Base-by-base conservation (phyloP, 1,140 invertebrate genomes). In the Drosophila nigrodunni region DNA sequence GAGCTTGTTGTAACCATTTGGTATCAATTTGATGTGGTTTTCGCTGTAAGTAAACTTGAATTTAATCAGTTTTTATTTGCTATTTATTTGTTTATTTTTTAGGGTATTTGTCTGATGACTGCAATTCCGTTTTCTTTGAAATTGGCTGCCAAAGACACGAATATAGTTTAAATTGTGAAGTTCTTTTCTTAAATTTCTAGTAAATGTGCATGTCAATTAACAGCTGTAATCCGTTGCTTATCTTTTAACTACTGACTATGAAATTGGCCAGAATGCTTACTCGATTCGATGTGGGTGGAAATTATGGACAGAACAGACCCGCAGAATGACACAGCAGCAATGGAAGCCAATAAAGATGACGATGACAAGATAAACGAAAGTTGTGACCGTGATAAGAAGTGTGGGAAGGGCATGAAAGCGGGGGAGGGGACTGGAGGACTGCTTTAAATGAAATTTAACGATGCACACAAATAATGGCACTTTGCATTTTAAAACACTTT, bases 391-490 rank as follows among this genome's bases (percentile, higher is more conserved):
- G 50, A 74, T 68, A 49, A 43, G 59, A 49, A 43, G 59, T 8
- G 57, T 47, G 15, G 39, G 46, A 47, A 47, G 25, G 15, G 25
- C 41, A 11, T 34, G 10, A 30, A n/a, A 5, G 34, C 34, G 18
- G 47, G 39, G 4, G 35, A 10, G 30, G 11, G 25, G 34, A 7
- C n/a, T 10, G 37, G 7, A 11, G 39, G 3, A 10, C 62, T 73
- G 82, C 77, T 88, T 88, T 88, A 83, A 88, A 83, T 88, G 80
- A 88, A 88, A 83, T 88, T 88, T 88, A 88, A 89, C 85, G 85
- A 89, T 88, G 72, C 74, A 67, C 85, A 89, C 83, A 88, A 88
- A 88, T 88, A 89, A 88, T 74, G 80, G 77, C 78, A 88, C 78
- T 88, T 88, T 88, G 78, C 85, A 88, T 88, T 88, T 88, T 83